A percentile compares a stretch with the other conserved stretches of the same genome.
Evolutionary conservation across 2,113 vertebrate species (phyloP).

Genomic region (Saccopteryx bilineata): DNA sequence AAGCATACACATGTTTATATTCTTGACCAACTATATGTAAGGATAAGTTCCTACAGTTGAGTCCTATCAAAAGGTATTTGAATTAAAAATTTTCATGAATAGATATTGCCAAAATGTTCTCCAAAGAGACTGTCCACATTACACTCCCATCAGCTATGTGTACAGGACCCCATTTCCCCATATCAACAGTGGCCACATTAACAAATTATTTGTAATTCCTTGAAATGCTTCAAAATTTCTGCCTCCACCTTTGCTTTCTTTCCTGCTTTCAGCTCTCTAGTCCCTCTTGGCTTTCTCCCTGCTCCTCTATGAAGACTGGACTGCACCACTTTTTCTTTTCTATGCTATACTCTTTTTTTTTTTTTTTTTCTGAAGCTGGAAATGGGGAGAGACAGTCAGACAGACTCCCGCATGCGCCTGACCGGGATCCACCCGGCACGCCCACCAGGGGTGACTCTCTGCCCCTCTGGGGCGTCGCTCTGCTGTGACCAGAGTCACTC

Average conservation of each 20-base stretch:
- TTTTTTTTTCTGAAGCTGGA: too few species aligned
- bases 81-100: slow-evolving; percentile 28
- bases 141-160: not conserved
- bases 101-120: not conserved
- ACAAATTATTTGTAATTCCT: not conserved
- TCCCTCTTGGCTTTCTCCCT: slow-evolving; percentile 6
- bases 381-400: too few species aligned
- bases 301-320: not conserved
- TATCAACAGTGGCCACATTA: not conserved
- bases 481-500: too few species aligned
- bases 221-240: slow-evolving; percentile 37
- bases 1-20: slow-evolving; percentile 37
- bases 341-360: not conserved
- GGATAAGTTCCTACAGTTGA: slow-evolving; percentile 27
- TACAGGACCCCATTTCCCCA: not conserved
- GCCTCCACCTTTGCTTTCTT: slow-evolving; percentile 6
- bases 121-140: not conserved
- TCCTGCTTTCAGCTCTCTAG: not conserved
- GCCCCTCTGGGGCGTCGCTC: too few species aligned
- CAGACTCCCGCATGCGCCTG: too few species aligned
- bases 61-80: slow-evolving; percentile 41
- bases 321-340: not conserved
- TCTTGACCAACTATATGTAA: slow-evolving; percentile 7
- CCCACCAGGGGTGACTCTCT: too few species aligned
- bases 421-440: too few species aligned